Evolutionary conservation across 2,113 vertebrate species (phyloP).

Genomic region (Heliornis fulica): DNA sequence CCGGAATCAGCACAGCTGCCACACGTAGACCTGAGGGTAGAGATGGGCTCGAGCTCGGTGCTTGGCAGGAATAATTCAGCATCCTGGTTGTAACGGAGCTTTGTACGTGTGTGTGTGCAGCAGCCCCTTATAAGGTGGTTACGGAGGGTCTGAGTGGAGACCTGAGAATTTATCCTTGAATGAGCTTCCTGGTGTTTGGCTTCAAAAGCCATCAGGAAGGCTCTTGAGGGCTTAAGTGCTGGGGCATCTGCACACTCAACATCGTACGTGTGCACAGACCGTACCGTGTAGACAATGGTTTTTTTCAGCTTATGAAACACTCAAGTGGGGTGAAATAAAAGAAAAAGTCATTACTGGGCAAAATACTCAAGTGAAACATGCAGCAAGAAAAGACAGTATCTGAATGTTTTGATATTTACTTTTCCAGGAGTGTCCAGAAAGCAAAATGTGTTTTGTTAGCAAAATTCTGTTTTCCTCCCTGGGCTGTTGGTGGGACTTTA

Average conservation of each 20-base stretch:
- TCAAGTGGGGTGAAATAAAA: conserved; percentile 4
- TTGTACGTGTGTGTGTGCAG: neutral
- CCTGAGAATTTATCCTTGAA: neutral
- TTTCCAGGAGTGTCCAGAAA: conserved; percentile 1
- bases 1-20: neutral
- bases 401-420: neutral
- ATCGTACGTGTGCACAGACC: neutral
- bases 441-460: neutral
- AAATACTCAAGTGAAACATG: neutral
- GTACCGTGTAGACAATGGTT: neutral
- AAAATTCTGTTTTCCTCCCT: neutral
- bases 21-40: neutral
- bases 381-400: neutral
- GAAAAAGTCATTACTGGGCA: conserved; percentile 3
- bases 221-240: neutral
- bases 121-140: conserved; percentile 1
- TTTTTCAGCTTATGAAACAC: neutral
- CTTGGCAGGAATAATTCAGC: neutral
- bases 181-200: neutral
- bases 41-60: neutral
- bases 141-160: neutral
- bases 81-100: neutral
- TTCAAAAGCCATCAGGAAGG: neutral
- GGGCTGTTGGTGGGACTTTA: neutral
- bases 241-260: neutral